Base-by-base conservation (phyloP, 2,888 invertebrate species). In the Trilocha varians region DNA sequence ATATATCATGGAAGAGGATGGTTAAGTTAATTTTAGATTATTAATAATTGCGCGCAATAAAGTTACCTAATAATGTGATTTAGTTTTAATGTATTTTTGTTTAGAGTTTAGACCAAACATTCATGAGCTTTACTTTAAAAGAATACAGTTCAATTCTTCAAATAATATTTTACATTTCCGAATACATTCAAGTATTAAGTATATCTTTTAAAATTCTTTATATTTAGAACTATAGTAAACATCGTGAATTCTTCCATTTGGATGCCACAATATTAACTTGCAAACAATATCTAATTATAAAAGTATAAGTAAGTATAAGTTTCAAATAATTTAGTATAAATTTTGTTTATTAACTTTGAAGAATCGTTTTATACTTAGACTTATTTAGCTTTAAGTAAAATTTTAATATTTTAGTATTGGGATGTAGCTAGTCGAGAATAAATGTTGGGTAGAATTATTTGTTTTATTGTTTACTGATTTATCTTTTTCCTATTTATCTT, bases 211-310 rank as follows among this genome's bases (percentile, higher is more conserved):
- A 0, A 25, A 25, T 2, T 25, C 5, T 11, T 25, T 11, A 9
- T 40, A 16, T 34, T 47, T 38, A 25, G 32, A 35, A 34, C 15
- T 41, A 18, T 36, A 5, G 34, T 16, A 16, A 43, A 46, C 44
- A 48, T 70, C 69, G 82, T 83, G 80, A 82, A 79, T 80, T 83
- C 80, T 80, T 83, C 73, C 75, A 67, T 50, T 65, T 65, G 61
- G 65, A 63, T 80, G 83, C 82, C 82, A 82, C 70, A 25, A 56
- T 44, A 48, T 34, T 40, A 46, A 42, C 46, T 49, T 59, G 56
- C 49, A 49, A 45, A 35, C 18, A 39, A 35, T 36, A 13, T 32
- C 39, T 36, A 25, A 18, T 38, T 38, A 13, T 42, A 34, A 15
- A 25, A n/a, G n/a, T 25, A 25, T 9, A 1, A 9, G 6, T 18